Conservation (phyloP, 2,113 vertebrate species). For the Gulo gulo region DNA sequence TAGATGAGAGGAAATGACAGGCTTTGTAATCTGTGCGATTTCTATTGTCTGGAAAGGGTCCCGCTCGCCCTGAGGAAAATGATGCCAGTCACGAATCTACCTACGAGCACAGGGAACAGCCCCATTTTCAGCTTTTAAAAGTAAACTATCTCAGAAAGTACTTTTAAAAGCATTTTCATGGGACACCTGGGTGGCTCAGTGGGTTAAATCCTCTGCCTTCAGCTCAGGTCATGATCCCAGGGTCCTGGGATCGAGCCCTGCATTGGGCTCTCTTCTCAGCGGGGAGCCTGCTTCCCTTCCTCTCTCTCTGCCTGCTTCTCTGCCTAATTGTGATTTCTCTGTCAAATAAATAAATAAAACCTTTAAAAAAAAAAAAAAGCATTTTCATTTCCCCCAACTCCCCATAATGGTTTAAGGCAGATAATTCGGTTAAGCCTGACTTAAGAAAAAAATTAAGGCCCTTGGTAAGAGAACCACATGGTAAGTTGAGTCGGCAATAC, state of each 20-base stretch:
- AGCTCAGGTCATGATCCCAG: too few relatives aligned
- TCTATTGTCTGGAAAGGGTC: neutral
- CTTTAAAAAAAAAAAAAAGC: too few relatives aligned
- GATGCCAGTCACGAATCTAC: neutral
- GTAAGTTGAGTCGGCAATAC: neutral
- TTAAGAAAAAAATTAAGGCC: neutral
- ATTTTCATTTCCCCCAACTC: neutral
- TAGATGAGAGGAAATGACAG: neutral
- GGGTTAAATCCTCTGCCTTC: too few relatives aligned
- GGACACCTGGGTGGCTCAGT: too few relatives aligned
- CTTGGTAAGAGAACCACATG: neutral
- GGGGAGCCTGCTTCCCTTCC: too few relatives aligned
- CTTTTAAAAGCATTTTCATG: conserved; percentile 18
- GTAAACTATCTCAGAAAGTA: neutral
- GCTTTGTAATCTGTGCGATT: neutral
- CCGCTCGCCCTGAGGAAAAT: neutral
- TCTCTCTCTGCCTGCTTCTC: too few relatives aligned
- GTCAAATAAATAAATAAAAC: too few relatives aligned
- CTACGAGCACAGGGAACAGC: neutral
- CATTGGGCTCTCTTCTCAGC: too few relatives aligned
- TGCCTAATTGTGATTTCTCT: too few relatives aligned
- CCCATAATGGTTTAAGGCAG: neutral
- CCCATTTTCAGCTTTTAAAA: neutral
- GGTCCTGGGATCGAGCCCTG: too few relatives aligned
- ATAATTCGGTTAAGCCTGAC: neutral